Conservation (phyloP, 1,140 invertebrate species). For the Monomorium pharaonis region DNA sequence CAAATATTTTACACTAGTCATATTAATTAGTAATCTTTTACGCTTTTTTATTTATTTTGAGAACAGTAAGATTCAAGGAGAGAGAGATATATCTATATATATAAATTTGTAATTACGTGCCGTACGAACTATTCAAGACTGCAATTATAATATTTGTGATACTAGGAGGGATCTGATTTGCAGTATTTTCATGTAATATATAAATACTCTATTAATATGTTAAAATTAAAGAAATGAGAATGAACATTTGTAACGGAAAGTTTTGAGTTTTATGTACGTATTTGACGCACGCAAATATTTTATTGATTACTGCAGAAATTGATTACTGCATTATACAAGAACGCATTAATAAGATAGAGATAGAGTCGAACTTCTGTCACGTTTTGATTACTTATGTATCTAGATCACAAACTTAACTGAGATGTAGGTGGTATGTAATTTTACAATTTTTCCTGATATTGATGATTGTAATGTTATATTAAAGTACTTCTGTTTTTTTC, state of each 20-base stretch:
- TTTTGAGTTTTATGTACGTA: not conserved
- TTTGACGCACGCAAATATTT: not conserved
- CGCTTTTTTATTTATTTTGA: not conserved
- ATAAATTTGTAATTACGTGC: not conserved
- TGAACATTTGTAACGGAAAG: conserved; percentile 19
- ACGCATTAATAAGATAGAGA: not conserved
- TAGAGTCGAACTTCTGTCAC: not conserved
- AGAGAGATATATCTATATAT: too few relatives aligned
- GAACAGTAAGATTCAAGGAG: not conserved
- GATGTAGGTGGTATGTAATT: conserved; percentile 16
- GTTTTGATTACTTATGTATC: not conserved
- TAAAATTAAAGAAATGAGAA: not conserved
- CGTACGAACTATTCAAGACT: too few relatives aligned
- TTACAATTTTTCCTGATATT: not conserved
- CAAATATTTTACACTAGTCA: not conserved
- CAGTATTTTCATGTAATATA: not conserved
- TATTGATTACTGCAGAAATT: not conserved
- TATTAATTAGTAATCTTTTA: not conserved
- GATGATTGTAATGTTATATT: not conserved
- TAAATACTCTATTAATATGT: not conserved
- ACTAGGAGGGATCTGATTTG: not conserved
- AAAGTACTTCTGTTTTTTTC: not conserved
- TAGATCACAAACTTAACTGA: not conserved
- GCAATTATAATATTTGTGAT: too few relatives aligned
- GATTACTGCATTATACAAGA: not conserved